Evolutionary conservation across 2,888 invertebrate species (phyloP).

Genomic region (Drosophila nigritarsus): DNA sequence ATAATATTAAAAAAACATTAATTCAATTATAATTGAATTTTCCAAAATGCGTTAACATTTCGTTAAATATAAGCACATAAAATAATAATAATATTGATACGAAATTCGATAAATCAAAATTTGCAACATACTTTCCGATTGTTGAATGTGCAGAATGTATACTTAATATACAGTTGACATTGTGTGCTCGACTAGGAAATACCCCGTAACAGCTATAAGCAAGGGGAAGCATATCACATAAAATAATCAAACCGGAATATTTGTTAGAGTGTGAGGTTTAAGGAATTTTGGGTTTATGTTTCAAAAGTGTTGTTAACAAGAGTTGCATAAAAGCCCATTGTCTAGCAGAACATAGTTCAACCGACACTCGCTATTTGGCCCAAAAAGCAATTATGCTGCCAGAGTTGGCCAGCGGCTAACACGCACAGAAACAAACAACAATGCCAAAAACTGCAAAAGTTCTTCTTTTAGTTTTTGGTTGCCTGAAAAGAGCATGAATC

Average conservation of each 20-base stretch:
- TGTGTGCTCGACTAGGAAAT: neutral
- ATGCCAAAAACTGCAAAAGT: neutral
- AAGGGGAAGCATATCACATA: neutral
- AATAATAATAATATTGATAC: no score
- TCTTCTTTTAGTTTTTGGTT: neutral
- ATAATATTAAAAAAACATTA: no score
- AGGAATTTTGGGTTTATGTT: neutral
- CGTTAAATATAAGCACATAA: no score
- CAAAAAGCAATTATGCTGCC: slow-evolving; percentile 29
- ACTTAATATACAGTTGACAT: neutral
- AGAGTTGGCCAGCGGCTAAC: neutral
- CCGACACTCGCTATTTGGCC: slow-evolving; percentile 14
- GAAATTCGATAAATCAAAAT: neutral
- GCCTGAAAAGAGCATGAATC: slow-evolving; percentile 1
- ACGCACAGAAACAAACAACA: neutral
- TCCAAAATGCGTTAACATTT: no score
- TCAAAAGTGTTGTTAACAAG: neutral
- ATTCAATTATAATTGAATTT: no score
- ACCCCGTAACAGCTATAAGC: neutral
- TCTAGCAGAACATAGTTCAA: neutral
- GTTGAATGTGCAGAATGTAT: neutral
- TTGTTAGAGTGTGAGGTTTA: neutral
- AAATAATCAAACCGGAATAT: neutral
- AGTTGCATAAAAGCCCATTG: slow-evolving; percentile 1
- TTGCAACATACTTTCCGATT: neutral